phyloP scores from a whole-genome alignment of 2,113 vertebrate species.

The Protobothrops flavoviridis region DNA sequence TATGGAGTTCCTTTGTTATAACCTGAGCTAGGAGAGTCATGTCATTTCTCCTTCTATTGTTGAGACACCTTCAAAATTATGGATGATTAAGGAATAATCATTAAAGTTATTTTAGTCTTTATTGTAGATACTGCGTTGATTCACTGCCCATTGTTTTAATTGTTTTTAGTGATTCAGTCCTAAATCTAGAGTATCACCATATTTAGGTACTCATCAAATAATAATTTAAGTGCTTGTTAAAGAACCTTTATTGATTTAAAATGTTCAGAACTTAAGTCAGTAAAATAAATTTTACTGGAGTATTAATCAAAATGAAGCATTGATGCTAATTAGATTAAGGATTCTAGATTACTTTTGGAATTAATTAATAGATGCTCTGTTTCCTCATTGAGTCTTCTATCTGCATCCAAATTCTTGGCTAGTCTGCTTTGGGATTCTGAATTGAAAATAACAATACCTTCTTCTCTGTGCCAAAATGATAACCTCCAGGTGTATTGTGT shows the following conservation, averaged over 20 bases:
- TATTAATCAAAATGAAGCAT: background rate
- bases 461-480: background rate
- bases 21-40: no score
- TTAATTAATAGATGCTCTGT: background rate
- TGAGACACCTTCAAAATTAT: background rate
- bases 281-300: background rate
- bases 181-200: background rate
- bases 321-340: background rate
- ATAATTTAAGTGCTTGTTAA: background rate
- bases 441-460: background rate
- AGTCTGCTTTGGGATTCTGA: background rate
- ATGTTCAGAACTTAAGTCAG: background rate
- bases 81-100: background rate
- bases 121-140: background rate
- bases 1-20: background rate
- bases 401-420: background rate
- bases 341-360: background rate
- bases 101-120: background rate
- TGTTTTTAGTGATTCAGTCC: background rate
- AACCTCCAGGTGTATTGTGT: background rate
- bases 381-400: background rate
- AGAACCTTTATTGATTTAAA: background rate
- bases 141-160: background rate
- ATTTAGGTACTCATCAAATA: background rate
- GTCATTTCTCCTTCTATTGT: background rate